phyloP scores from a whole-genome alignment of 1,140 invertebrate species.

The Diachasmimorpha longicaudata region DNA sequence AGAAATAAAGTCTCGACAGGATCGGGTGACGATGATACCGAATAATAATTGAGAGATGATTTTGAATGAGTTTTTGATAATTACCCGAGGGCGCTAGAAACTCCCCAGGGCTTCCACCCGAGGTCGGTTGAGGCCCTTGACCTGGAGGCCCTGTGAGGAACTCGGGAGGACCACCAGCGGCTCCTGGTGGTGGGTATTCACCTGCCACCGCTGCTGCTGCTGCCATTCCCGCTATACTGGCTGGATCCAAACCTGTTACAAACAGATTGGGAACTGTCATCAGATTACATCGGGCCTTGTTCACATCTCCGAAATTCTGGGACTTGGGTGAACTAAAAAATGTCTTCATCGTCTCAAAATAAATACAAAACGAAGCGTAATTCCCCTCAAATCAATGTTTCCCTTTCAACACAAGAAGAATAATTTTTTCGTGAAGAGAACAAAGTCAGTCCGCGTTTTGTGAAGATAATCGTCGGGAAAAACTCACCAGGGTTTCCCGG shows the following conservation, averaged over 20 bases:
- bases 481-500: constrained; percentile 68
- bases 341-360: background rate
- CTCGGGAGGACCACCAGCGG: constrained; percentile 65
- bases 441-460: background rate
- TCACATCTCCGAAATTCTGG: constrained; percentile 52
- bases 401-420: too few relatives aligned
- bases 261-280: constrained; percentile 56
- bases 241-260: constrained; percentile 72
- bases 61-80: background rate
- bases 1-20: too few relatives aligned
- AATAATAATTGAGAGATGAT: background rate
- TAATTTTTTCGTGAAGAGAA: background rate
- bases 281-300: constrained; percentile 51
- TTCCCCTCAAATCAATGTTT: too few relatives aligned
- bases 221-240: constrained; percentile 71
- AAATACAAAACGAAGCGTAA: background rate
- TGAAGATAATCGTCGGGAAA: background rate
- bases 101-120: constrained; percentile 60
- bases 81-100: constrained; percentile 62
- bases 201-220: constrained; percentile 68
- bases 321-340: background rate
- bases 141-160: constrained; percentile 66
- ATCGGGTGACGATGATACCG: too few relatives aligned
- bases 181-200: constrained; percentile 70
- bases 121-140: constrained; percentile 65